Percentiles rank a stretch among this genome's conserved stretches.
These are phyloP conservation scores for Mustela nigripes DNA, from an alignment of 2,113 vertebrate species.

Conservation along the genomic window DNA sequence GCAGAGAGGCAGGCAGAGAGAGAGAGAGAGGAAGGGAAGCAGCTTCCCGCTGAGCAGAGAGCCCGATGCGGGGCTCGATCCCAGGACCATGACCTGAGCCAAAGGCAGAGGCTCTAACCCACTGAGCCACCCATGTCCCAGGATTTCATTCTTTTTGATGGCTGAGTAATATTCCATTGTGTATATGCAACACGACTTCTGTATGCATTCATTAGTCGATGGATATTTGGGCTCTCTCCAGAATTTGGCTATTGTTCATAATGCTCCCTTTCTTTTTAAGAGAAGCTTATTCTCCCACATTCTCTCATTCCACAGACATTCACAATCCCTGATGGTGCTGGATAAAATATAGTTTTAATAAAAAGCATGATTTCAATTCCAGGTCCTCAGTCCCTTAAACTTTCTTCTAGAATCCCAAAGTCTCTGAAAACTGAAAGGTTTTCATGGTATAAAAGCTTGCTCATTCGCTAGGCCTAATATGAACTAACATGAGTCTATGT, in stretches of 20 bases:
- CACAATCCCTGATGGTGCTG: background rate
- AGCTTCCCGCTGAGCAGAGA: too few species aligned
- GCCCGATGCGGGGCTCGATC: too few species aligned
- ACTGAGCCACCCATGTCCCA: too few species aligned
- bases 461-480: background rate
- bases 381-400: background rate
- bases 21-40: too few species aligned
- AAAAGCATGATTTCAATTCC: background rate
- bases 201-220: background rate
- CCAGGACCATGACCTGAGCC: too few species aligned
- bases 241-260: background rate
- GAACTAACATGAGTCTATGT: background rate
- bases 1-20: too few species aligned
- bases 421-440: constrained; percentile 37
- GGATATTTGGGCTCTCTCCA: background rate
- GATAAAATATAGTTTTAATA: background rate
- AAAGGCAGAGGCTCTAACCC: too few species aligned
- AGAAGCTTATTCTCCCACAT: background rate
- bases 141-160: background rate
- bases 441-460: background rate
- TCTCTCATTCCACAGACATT: background rate
- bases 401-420: constrained; percentile 32
- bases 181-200: background rate
- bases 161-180: background rate
- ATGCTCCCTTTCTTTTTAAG: background rate